Conservation (phyloP, 2,113 vertebrate species). For the Perca flavescens region DNA sequence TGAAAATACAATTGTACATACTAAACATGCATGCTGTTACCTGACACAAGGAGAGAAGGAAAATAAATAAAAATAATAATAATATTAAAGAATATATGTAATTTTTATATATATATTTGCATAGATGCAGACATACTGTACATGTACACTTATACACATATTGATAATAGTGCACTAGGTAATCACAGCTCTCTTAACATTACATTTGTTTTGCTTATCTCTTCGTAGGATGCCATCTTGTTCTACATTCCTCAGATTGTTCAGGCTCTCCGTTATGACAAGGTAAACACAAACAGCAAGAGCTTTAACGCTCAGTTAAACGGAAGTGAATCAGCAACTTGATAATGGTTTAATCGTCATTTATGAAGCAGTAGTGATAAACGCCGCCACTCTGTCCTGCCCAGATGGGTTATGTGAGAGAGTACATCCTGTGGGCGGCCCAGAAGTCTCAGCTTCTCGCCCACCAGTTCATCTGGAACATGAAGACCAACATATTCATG, state of each 20-base stretch:
- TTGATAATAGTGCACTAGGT: too few species aligned
- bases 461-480: constrained; percentile 99
- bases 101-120: too few species aligned
- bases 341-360: neutral
- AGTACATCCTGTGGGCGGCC: constrained; percentile 98
- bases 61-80: too few species aligned
- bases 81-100: too few species aligned
- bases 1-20: too few species aligned
- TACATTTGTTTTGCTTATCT: neutral
- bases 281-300: constrained; percentile 84
- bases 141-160: too few species aligned
- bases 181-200: neutral
- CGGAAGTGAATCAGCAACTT: too few species aligned
- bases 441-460: constrained; percentile 97
- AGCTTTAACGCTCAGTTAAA: neutral
- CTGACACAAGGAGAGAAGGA: too few species aligned
- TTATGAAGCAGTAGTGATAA: neutral
- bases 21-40: too few species aligned
- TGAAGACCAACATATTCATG: constrained; percentile 98
- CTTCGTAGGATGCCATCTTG: constrained; percentile 93
- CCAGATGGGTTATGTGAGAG: constrained; percentile 98
- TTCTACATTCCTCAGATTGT: constrained; percentile 99
- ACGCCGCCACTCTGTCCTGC: neutral
- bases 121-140: too few species aligned
- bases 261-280: constrained; percentile 96